Percentiles rank a stretch among this genome's conserved stretches.
Conservation (phyloP, 1,140 invertebrate species). For the Ctenoplectra terminalis region DNA sequence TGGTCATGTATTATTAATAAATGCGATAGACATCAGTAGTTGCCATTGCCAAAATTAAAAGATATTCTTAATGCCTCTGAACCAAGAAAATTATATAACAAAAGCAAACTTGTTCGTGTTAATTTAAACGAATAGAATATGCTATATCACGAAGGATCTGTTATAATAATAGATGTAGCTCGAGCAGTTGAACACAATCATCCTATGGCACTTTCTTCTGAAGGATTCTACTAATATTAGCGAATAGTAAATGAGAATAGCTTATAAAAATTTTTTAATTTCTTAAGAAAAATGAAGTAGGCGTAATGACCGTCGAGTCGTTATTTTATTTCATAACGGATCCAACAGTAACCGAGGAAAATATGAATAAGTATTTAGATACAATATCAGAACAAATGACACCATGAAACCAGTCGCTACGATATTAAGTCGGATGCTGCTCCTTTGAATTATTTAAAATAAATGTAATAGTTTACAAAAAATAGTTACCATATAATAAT, state of each 20-base stretch:
- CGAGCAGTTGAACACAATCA: slow-evolving; percentile 99
- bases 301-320: slow-evolving; percentile 94
- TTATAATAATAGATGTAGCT: slow-evolving; percentile 98
- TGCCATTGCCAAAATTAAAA: slow-evolving; percentile 95
- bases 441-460: too few relatives aligned
- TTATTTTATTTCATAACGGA: slow-evolving; percentile 99
- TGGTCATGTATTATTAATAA: slow-evolving; percentile 97
- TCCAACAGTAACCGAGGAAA: slow-evolving; percentile 90
- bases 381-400: slow-evolving; percentile 87
- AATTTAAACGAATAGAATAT: slow-evolving; percentile 99
- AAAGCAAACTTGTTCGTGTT: slow-evolving; percentile 97
- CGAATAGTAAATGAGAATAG: slow-evolving; percentile 78
- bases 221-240: slow-evolving; percentile 97
- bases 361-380: slow-evolving; percentile 92
- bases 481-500: too few relatives aligned
- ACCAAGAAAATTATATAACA: slow-evolving; percentile 91
- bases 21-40: slow-evolving; percentile 95
- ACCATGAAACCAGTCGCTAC: slow-evolving; percentile 84
- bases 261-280: too few relatives aligned
- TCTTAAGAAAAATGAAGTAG: slow-evolving; percentile 94
- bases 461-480: too few relatives aligned
- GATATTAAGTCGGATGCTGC: too few relatives aligned
- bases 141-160: slow-evolving; percentile 91
- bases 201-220: slow-evolving; percentile 95
- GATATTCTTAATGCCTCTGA: slow-evolving; percentile 88